Conservation (phyloP, 2,888 invertebrate species). For the Eupithecia subfuscata region DNA sequence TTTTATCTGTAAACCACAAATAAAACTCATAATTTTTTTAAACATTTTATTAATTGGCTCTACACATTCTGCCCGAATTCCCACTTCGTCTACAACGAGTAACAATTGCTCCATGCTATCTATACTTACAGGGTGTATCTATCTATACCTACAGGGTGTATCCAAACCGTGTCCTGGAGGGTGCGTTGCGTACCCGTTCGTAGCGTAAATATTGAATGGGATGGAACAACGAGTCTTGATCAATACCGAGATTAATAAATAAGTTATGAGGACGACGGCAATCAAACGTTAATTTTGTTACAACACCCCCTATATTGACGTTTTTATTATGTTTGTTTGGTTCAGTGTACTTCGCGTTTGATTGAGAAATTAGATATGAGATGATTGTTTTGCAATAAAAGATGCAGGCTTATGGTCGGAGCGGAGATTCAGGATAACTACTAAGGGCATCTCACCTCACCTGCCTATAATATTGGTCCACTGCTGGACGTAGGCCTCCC, state of each 20-base stretch:
- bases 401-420: no score
- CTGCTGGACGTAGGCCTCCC: no score
- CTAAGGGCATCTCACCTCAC: no score
- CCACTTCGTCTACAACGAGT: not conserved
- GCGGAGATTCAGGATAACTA: no score
- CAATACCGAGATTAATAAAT: constrained; percentile 45
- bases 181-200: constrained; percentile 24
- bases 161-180: constrained; percentile 33
- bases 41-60: not conserved
- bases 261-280: constrained; percentile 38
- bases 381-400: not conserved
- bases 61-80: constrained; percentile 3
- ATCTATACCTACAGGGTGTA: constrained; percentile 18
- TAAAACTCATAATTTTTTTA: not conserved
- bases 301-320: constrained; percentile 23
- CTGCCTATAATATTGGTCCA: no score
- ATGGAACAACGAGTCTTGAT: constrained; percentile 38
- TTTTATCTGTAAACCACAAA: not conserved
- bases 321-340: constrained; percentile 27
- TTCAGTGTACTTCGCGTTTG: constrained; percentile 7
- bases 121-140: constrained; percentile 26
- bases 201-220: constrained; percentile 48
- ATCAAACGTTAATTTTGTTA: constrained; percentile 38
- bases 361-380: not conserved
- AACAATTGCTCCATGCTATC: constrained; percentile 21